Percentiles rank a stretch among this genome's conserved stretches.
phyloP scores from a whole-genome alignment of 2,113 vertebrate genomes.

The Pipra filicauda region DNA sequence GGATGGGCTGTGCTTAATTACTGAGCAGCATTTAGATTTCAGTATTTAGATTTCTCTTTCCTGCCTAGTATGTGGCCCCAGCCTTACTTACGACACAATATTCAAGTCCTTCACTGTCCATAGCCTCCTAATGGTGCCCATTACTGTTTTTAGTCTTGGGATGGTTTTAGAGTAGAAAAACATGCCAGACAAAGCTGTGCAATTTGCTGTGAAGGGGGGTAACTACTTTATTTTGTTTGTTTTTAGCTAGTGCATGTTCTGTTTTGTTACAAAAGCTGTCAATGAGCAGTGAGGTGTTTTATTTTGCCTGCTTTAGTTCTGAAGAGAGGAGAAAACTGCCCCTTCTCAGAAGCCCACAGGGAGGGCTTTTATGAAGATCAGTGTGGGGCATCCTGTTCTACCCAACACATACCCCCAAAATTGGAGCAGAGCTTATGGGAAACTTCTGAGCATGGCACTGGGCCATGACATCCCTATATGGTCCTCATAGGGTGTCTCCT shows the following conservation, averaged over 20 bases:
- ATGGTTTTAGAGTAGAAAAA: conserved; percentile 2
- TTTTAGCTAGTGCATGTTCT: neutral
- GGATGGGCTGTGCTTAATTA: conserved; percentile 3
- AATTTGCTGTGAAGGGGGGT: neutral
- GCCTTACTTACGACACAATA: neutral
- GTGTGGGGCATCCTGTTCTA: neutral
- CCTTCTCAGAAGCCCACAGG: neutral
- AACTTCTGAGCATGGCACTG: accelerated
- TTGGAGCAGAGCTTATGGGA: neutral
- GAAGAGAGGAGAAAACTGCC: neutral
- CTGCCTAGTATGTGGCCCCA: neutral
- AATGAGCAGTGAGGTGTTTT: neutral
- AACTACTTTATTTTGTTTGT: neutral
- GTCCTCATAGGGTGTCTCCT: neutral
- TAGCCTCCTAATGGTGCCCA: neutral
- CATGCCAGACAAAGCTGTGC: neutral
- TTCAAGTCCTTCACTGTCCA: neutral
- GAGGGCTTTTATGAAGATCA: neutral
- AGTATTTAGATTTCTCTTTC: neutral
- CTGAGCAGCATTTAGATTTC: neutral
- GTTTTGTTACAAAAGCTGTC: neutral
- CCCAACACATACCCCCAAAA: accelerated
- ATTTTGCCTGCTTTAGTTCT: neutral
- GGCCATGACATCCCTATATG: neutral
- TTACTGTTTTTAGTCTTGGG: neutral